Evolutionary conservation across 2,113 vertebrate species (phyloP), one percentile per base, ranked within the genome.

Genomic region (Coturnix japonica): DNA sequence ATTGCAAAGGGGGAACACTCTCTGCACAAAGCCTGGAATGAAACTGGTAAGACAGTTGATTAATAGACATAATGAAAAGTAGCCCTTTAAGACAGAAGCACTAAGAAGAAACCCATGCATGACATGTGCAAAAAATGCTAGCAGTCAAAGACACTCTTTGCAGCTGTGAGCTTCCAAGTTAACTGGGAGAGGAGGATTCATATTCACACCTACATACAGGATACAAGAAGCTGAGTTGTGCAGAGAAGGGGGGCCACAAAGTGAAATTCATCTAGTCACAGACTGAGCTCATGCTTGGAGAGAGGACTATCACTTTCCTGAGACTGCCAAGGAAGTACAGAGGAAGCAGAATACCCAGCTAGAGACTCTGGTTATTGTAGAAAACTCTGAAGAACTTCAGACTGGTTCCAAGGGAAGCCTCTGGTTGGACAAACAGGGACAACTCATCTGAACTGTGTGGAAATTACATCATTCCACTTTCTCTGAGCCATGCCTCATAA

Each of bases 41-140:
- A 6, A 54, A 60, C 26, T 73, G 44, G 14, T n/a, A 73, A 33
- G 7, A 72, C 44, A 35, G 11, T 25, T 19, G 19, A 14, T 76
- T 54, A 71, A 7, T 43, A 28, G 28, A 11, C 63, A 14, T 17
- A n/a, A 72, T 35, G 41, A 26, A 79, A 31, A 20, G 0, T 18
- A 0, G 0, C n/a, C 30, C 23, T 41, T 3, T 20, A 65, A 70
- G 28, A 76, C 23, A 75, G 22, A 21, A 0, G 2, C 22, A 21
- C 12, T 37, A 71, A 53, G 37, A 65, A 66, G 59, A 81, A 28
- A 37, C 14, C 8, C 3, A 1, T 56, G 60, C 3, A 2, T 56
- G 64, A 43, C 4, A 81, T 2, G 20, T 37, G 23, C 9, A 21
- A 72, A 86, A 25, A 87, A 19, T 46, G 41, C 7, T 72, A 44